Percentiles rank a stretch among this genome's conserved stretches.
Conservation (phyloP, 2,113 vertebrate genomes). For the Misgurnus anguillicaudatus region DNA sequence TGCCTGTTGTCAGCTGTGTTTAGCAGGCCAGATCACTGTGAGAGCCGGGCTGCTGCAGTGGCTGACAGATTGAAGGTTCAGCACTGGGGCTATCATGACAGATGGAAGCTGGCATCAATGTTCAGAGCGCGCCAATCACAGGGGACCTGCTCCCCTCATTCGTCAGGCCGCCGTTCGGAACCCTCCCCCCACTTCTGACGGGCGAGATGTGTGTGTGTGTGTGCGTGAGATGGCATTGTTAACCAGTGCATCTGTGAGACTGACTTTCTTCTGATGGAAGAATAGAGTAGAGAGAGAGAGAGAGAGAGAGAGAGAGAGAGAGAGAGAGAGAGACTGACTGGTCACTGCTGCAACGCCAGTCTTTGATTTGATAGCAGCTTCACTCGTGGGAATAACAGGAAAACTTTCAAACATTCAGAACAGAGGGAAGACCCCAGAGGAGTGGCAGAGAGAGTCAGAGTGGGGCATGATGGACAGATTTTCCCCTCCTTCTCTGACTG, state of each 20-base stretch:
- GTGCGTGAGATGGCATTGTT: conserved; percentile 95
- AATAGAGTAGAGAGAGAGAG: conserved; percentile 88
- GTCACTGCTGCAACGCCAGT: conserved; percentile 96
- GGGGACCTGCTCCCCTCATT: conserved; percentile 99
- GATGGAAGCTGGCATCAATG: conserved; percentile 99
- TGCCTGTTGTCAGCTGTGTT: conserved; percentile 99
- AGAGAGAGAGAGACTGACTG: conserved; percentile 75
- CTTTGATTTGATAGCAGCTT: conserved; percentile 94
- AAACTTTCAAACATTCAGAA: conserved; percentile 93
- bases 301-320: conserved; percentile 29
- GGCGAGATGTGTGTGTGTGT: conserved; percentile 37
- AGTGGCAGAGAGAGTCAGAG: conserved; percentile 41
- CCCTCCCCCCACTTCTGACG: conserved; percentile 77
- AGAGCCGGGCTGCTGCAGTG: conserved; percentile 97
- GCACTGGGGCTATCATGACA: conserved; percentile 99
- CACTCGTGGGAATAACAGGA: conserved; percentile 85
- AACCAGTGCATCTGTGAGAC: conserved; percentile 99
- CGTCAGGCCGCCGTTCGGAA: conserved; percentile 96
- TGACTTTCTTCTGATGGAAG: conserved; percentile 99
- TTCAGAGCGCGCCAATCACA: conserved; percentile 99
- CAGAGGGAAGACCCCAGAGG: conserved; percentile 57
- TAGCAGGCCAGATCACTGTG: conserved; percentile 99
- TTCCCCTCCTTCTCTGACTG: conserved; percentile 63
- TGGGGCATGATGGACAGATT: conserved; percentile 53
- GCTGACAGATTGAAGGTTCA: conserved; percentile 99